Evolutionary conservation across 2,797 vertebrate species (phyloP).

Genomic region (Syngnathus acus): DNA sequence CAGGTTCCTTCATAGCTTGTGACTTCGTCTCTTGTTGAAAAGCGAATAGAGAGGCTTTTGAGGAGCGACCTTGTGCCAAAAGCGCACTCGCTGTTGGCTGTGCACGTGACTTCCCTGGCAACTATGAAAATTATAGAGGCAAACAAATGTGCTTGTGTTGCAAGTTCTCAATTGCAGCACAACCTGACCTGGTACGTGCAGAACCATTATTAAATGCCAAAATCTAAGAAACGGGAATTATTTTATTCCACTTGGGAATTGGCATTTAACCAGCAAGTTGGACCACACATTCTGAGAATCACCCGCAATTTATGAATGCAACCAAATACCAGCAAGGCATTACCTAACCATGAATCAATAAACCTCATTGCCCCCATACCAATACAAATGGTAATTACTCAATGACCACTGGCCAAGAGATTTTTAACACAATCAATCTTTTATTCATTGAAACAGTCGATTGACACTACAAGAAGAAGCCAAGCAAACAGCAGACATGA

Average conservation of each 20-base stretch:
- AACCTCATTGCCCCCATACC: constrained; percentile 22
- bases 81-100: background rate
- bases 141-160: constrained; percentile 3
- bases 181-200: too few relatives aligned
- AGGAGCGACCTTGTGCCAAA: background rate
- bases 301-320: too few relatives aligned
- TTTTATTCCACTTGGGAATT: too few relatives aligned
- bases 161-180: background rate
- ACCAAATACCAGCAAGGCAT: constrained; percentile 17
- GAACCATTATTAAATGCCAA: too few relatives aligned
- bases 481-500: constrained; percentile 20
- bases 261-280: too few relatives aligned
- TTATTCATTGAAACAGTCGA: background rate
- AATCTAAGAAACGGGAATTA: too few relatives aligned
- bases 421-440: background rate
- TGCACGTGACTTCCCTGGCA: background rate
- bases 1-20: background rate
- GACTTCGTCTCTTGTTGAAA: background rate
- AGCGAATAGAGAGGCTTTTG: background rate
- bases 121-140: background rate
- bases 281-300: too few relatives aligned
- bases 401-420: background rate
- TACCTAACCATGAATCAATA: constrained; percentile 45
- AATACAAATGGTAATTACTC: constrained; percentile 4
- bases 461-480: background rate